These are phyloP conservation scores for Metopolophium dirhodum DNA, from an alignment of 1,140 invertebrate species.

Conservation along the genomic window DNA sequence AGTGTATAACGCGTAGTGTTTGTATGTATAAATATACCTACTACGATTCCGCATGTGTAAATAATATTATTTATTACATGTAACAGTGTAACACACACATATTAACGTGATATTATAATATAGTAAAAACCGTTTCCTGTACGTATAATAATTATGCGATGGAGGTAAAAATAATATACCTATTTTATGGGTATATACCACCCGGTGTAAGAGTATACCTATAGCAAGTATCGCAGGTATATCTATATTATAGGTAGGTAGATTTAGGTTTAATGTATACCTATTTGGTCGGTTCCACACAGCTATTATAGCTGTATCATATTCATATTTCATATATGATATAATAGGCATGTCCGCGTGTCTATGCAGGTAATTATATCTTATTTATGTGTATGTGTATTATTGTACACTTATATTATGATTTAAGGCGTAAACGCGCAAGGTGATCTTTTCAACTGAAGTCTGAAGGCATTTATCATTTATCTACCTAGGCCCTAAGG, in stretches of 20 bases:
- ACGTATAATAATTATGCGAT: background rate
- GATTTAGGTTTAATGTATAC: background rate
- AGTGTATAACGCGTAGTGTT: background rate
- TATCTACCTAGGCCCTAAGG: too few relatives aligned
- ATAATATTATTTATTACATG: background rate
- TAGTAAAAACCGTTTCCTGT: background rate
- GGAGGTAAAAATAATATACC: background rate
- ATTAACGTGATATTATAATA: too few relatives aligned
- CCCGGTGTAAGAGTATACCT: background rate
- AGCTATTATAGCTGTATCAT: background rate
- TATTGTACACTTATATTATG: background rate
- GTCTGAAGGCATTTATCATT: background rate
- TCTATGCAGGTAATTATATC: background rate
- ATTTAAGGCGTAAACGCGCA: background rate
- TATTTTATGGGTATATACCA: background rate
- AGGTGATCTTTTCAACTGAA: background rate
- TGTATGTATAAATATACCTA: background rate
- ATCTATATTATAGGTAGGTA: background rate
- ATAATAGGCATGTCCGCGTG: background rate
- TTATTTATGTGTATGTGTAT: background rate
- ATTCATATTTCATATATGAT: background rate
- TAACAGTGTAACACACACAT: background rate
- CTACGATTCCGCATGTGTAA: background rate
- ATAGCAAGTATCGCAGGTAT: background rate
- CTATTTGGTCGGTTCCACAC: background rate